A percentile compares a stretch with the other conserved stretches of the same genome.
Conservation (phyloP, 2,797 vertebrate species). For the Carapus acus region DNA sequence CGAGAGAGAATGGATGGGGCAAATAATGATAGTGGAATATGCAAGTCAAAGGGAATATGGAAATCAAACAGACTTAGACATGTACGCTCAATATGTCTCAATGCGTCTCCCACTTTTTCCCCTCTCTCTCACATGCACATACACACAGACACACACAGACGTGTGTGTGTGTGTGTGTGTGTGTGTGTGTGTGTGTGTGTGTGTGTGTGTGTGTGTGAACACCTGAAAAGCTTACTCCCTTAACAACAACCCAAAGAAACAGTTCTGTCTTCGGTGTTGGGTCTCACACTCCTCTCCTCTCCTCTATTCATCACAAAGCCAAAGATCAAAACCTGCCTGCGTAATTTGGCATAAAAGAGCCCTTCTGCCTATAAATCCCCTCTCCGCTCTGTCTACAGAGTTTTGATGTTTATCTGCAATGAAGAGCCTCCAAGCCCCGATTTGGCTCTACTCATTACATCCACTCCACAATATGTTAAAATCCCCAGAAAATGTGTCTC, state of each 20-base stretch:
- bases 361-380: slow-evolving; percentile 63
- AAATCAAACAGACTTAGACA: too few relatives aligned
- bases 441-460: slow-evolving; percentile 68
- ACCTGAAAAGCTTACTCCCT: slow-evolving; percentile 38
- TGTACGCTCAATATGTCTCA: too few relatives aligned
- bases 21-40: too few relatives aligned
- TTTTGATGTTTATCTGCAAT: slow-evolving; percentile 61
- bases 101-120: too few relatives aligned
- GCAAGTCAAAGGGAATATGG: too few relatives aligned
- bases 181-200: slow-evolving; percentile 7
- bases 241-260: slow-evolving; percentile 39
- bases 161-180: slow-evolving; percentile 3
- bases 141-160: too few relatives aligned
- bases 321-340: slow-evolving; percentile 69
- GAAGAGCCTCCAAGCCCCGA: slow-evolving; percentile 58
- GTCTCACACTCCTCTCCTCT: slow-evolving; percentile 30
- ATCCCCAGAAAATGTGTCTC: slow-evolving; percentile 94
- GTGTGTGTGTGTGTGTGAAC: too few relatives aligned
- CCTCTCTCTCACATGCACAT: too few relatives aligned
- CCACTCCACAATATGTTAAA: slow-evolving; percentile 89
- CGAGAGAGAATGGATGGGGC: too few relatives aligned
- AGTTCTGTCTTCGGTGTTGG: slow-evolving; percentile 24
- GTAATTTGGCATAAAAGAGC: slow-evolving; percentile 59
- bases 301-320: slow-evolving; percentile 59
- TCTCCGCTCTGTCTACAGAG: slow-evolving; percentile 51